Base-by-base conservation (phyloP, 23 tunicate species). In the Pegea sp. region DNA sequence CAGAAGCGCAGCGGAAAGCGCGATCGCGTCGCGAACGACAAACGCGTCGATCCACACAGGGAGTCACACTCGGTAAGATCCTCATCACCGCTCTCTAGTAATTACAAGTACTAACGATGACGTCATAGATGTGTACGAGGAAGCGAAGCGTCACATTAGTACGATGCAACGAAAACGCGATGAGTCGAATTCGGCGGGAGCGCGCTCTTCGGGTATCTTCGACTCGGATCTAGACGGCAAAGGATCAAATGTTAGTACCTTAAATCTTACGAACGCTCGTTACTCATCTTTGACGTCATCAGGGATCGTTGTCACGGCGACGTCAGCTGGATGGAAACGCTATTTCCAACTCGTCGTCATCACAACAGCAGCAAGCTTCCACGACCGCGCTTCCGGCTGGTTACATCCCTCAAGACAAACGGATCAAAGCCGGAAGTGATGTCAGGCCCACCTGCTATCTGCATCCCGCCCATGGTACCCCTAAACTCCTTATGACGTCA, bases 361-460 rank as follows among this genome's bases (percentile, higher is more conserved):
- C n/a, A n/a, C n/a, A n/a, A n/a, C n/a, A n/a, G n/a, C n/a, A n/a
- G n/a, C n/a, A n/a, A n/a, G n/a, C n/a, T n/a, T n/a, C n/a, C n/a
- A n/a, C n/a, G n/a, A n/a, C n/a, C n/a, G n/a, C n/a, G 46, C 65
- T 84, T 22, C 97, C 97, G 4, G 66, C 97, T 0, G 87, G 90
- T 27, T 87, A 87, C 44, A 69, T 87, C n/a, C 96, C 96, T 2
- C 69, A 78, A 22, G 62, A 56, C 49, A 73, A 84, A 55, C 46
- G 96, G 33, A 75, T 71, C 34, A 48, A 31, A 54, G 32, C 13
- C 46, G n/a, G n/a, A n/a, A n/a, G 11, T 16, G 46, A 11, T 16
- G 16, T 38, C 46, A 11, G 46, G 11, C 46, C 11, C 46, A 11
- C 13, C 46, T 11, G 46, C 46, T 11, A 38, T 16, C 46, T 8